Evolutionary conservation across 2,888 invertebrate genomes (phyloP).

Genomic region (Caenorhabditis angaria): DNA sequence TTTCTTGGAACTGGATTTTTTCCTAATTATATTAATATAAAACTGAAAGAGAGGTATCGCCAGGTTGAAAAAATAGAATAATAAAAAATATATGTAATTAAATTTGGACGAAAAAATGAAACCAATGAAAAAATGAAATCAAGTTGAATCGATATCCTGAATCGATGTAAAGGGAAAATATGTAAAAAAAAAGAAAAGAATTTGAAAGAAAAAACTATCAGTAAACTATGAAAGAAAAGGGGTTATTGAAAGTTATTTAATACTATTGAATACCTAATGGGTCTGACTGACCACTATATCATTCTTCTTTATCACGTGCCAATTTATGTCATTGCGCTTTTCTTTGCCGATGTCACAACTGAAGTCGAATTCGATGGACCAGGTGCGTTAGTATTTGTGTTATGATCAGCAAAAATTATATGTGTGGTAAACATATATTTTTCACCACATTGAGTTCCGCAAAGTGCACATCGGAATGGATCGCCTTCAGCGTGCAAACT

Average conservation of each 20-base stretch:
- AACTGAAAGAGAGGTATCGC: slow-evolving; percentile 1
- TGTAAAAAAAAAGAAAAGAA: not conserved
- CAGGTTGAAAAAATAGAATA: not conserved
- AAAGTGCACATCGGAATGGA: slow-evolving; percentile 87
- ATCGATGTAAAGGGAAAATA: not conserved
- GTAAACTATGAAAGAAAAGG: too few relatives aligned
- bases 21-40: not conserved
- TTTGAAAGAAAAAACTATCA: slow-evolving; percentile 11
- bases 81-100: not conserved
- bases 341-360: not conserved
- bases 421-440: slow-evolving; percentile 97
- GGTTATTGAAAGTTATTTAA: not conserved
- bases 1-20: too few relatives aligned
- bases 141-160: not conserved
- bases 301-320: too few relatives aligned
- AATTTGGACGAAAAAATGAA: too few relatives aligned
- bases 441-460: slow-evolving; percentile 91
- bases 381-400: not conserved
- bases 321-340: not conserved
- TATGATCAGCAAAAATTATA: slow-evolving; percentile 79
- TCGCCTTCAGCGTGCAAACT: slow-evolving; percentile 93
- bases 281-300: too few relatives aligned
- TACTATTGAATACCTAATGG: too few relatives aligned
- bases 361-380: not conserved
- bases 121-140: not conserved